Conservation (phyloP, 2,888 invertebrate species). For the Notodonta dromedarius region DNA sequence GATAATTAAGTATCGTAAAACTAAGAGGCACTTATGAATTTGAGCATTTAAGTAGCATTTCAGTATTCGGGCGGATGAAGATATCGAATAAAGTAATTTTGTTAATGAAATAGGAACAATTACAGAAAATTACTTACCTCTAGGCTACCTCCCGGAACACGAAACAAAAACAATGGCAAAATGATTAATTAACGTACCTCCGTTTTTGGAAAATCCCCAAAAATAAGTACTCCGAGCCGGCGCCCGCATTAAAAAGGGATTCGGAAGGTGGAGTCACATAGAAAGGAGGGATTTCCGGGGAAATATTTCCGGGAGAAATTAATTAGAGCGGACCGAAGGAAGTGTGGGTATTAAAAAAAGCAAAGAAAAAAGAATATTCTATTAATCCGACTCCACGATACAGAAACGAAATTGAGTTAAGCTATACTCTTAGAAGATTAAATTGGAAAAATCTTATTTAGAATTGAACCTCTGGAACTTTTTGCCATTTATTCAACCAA, state of each 20-base stretch:
- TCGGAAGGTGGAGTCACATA: constrained; percentile 10
- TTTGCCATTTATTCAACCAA: too few species aligned
- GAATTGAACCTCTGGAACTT: too few species aligned
- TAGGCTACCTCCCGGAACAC: not conserved
- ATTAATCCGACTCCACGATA: constrained; percentile 9
- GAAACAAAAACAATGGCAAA: not conserved
- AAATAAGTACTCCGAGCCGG: constrained; percentile 1
- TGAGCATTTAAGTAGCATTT: too few species aligned
- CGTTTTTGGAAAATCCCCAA: not conserved
- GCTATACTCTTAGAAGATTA: not conserved
- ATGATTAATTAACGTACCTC: not conserved
- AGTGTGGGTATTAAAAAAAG: constrained; percentile 20
- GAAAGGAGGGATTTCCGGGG: constrained; percentile 14
- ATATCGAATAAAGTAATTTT: too few species aligned
- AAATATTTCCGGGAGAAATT: constrained; percentile 28
- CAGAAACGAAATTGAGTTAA: constrained; percentile 8
- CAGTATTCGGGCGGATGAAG: too few species aligned
- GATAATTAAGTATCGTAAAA: too few species aligned
- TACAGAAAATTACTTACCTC: too few species aligned
- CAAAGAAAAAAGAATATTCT: constrained; percentile 5
- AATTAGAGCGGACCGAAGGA: constrained; percentile 30
- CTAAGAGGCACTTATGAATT: too few species aligned
- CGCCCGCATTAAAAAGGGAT: constrained; percentile 10
- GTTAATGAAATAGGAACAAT: too few species aligned
- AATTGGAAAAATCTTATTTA: too few species aligned